phyloP scores from a whole-genome alignment of 2,113 vertebrate genomes.

The Cettia cetti region DNA sequence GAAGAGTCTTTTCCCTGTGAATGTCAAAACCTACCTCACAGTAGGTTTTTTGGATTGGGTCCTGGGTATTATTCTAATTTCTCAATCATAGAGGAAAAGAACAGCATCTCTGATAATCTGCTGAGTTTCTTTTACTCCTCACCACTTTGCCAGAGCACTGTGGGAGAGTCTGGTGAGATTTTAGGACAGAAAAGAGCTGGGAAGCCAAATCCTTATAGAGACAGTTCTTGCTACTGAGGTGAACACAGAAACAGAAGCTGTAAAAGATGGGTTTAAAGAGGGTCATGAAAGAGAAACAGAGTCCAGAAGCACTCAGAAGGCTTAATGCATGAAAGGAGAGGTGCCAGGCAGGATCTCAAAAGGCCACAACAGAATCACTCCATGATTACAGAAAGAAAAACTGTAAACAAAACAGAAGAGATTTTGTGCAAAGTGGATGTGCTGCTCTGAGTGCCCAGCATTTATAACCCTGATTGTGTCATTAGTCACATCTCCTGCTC shows the following conservation, averaged over 20 bases:
- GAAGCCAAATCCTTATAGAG: neutral
- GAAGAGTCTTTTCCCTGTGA: neutral
- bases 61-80: neutral
- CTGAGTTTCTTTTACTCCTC: neutral
- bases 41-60: neutral
- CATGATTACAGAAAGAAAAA: neutral
- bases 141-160: neutral
- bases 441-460: neutral
- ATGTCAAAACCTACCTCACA: neutral
- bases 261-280: neutral
- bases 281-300: neutral
- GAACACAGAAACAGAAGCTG: neutral
- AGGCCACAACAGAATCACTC: neutral
- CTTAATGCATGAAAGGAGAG: neutral
- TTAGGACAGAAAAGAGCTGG: neutral
- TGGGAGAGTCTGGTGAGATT: neutral
- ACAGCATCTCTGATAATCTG: neutral
- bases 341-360: neutral
- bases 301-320: neutral
- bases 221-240: neutral
- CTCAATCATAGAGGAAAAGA: neutral
- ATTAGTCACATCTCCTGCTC: constrained; percentile 62
- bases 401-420: neutral
- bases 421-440: constrained; percentile 35
- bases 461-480: constrained; percentile 59